These are phyloP conservation scores for Gadopsis bispinosus DNA, from an alignment of 2,797 vertebrate genomes.

Conservation along the genomic window DNA sequence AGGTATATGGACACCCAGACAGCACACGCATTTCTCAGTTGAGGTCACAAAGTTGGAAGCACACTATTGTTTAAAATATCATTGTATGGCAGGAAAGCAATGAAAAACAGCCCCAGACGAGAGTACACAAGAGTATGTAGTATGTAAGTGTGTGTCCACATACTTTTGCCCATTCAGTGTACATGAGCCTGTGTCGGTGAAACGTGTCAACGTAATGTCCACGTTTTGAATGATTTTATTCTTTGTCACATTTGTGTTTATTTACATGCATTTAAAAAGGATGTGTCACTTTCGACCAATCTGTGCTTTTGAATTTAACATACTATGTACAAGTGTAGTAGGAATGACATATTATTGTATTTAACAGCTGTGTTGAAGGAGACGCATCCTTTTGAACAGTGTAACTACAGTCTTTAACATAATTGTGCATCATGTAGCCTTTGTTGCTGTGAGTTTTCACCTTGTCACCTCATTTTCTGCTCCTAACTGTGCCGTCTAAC, in stretches of 20 bases:
- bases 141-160: slow-evolving; percentile 19
- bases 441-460: slow-evolving; percentile 3
- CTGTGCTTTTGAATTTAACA: not conserved
- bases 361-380: slow-evolving; percentile 24
- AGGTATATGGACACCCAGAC: slow-evolving; percentile 29
- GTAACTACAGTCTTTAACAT: slow-evolving; percentile 21
- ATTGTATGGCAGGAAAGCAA: not conserved
- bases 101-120: not conserved
- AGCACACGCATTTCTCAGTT: fast-evolving
- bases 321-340: too few species aligned
- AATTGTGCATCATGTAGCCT: slow-evolving; percentile 22
- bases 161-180: slow-evolving; percentile 36
- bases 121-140: not conserved
- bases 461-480: slow-evolving; percentile 22
- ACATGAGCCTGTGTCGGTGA: not conserved
- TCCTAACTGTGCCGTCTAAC: slow-evolving; percentile 68
- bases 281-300: slow-evolving; percentile 46
- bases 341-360: not conserved
- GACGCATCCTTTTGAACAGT: slow-evolving; percentile 30
- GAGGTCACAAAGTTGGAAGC: not conserved
- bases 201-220: not conserved
- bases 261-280: slow-evolving; percentile 8
- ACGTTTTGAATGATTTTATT: not conserved
- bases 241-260: slow-evolving; percentile 28
- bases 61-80: not conserved